A percentile compares a stretch with the other conserved stretches of the same genome.
Conservation (phyloP, 1,140 invertebrate species). For the Laodelphax striatellus region DNA sequence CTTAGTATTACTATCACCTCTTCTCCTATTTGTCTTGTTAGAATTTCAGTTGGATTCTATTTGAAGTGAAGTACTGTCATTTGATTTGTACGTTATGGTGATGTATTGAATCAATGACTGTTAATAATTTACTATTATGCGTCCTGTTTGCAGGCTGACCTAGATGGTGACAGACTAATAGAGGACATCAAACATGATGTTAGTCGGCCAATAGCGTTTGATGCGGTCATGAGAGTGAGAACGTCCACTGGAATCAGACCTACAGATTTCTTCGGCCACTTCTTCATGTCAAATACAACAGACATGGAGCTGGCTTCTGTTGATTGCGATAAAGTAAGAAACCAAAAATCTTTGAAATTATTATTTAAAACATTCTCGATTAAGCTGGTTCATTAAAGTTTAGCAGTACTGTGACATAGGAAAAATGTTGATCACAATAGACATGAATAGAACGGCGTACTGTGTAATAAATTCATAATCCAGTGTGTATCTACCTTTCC, state of each 20-base stretch:
- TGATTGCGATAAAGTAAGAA: slow-evolving; percentile 53
- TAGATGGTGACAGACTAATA: slow-evolving; percentile 81
- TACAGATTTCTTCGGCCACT: slow-evolving; percentile 96
- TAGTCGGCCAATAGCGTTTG: slow-evolving; percentile 74
- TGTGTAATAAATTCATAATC: too few relatives aligned
- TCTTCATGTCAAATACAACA: slow-evolving; percentile 96
- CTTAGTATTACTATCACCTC: too few relatives aligned
- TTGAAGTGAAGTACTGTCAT: not conserved
- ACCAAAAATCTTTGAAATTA: not conserved
- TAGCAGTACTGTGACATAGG: too few relatives aligned
- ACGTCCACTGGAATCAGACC: slow-evolving; percentile 91
- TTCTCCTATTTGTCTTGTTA: slow-evolving; percentile 5
- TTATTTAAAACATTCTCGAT: too few relatives aligned
- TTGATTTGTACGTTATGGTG: not conserved
- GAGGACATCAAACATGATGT: slow-evolving; percentile 75
- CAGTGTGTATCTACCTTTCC: too few relatives aligned
- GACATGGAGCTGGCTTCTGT: slow-evolving; percentile 91
- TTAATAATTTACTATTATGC: too few relatives aligned
- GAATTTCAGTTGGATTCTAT: not conserved
- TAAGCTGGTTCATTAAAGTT: not conserved
- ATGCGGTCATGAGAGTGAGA: slow-evolving; percentile 89
- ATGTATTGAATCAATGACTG: not conserved
- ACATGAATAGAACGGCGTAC: too few relatives aligned
- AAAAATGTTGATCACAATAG: too few relatives aligned
- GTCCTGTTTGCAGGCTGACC: slow-evolving; percentile 70